A percentile compares a stretch with the other conserved stretches of the same genome.
These are phyloP conservation scores for Umimayanthus kanabou DNA, from an alignment of 92 coral and sea anemone species.

Conservation along the genomic window DNA sequence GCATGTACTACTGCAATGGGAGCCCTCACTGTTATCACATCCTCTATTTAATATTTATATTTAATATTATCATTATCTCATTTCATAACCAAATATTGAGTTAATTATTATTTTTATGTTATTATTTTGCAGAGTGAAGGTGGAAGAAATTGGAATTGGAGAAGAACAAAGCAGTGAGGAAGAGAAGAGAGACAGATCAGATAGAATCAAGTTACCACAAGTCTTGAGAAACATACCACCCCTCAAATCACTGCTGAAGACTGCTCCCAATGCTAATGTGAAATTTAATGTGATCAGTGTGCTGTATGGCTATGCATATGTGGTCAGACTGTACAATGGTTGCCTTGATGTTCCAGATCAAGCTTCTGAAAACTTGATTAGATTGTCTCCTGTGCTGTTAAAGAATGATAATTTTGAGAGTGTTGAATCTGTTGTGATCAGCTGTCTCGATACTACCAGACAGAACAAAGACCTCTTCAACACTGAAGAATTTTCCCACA, in stretches of 20 bases:
- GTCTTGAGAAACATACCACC: slow-evolving; percentile 60
- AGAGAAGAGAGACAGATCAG: not conserved
- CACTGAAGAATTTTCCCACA: slow-evolving; percentile 73
- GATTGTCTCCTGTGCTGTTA: slow-evolving; percentile 74
- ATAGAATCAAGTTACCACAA: slow-evolving; percentile 24
- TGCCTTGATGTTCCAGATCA: slow-evolving; percentile 69
- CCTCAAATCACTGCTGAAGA: slow-evolving; percentile 47
- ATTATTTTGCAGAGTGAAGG: slow-evolving; percentile 3
- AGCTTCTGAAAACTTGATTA: slow-evolving; percentile 60
- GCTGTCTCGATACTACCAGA: slow-evolving; percentile 60
- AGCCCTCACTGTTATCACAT: not conserved
- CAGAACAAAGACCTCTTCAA: slow-evolving; percentile 72
- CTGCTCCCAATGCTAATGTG: slow-evolving; percentile 58
- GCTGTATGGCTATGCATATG: slow-evolving; percentile 82
- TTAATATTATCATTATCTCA: no score
- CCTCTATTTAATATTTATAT: no score
- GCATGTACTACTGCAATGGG: no score
- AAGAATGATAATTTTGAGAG: slow-evolving; percentile 74
- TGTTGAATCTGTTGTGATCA: slow-evolving; percentile 65
- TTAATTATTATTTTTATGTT: not conserved
- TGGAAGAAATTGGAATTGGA: not conserved
- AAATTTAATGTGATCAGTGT: slow-evolving; percentile 76
- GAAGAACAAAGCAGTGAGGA: slow-evolving; percentile 2
- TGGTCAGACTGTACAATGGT: slow-evolving; percentile 87
- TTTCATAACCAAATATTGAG: not conserved